These are phyloP conservation scores for Xyrichtys novacula DNA, from an alignment of 2,797 vertebrate species.

Conservation along the genomic window DNA sequence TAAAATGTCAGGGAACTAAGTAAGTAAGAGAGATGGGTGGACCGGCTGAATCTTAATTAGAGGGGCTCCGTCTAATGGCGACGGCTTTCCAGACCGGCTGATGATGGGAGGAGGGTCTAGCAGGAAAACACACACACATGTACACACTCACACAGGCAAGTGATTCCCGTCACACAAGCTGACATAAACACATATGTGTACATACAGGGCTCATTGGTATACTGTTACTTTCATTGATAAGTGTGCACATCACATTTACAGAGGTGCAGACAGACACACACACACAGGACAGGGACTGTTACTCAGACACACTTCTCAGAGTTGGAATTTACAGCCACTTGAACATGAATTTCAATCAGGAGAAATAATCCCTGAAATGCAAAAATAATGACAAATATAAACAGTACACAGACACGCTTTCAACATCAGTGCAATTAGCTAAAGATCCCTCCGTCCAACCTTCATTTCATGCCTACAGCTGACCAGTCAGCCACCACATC, in stretches of 20 bases:
- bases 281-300: neutral
- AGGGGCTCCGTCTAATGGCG: constrained; percentile 82
- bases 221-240: constrained; percentile 31
- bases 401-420: constrained; percentile 28
- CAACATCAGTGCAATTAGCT: constrained; percentile 87
- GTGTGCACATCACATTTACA: constrained; percentile 5
- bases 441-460: constrained; percentile 67
- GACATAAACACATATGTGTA: constrained; percentile 36
- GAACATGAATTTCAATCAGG: neutral
- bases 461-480: constrained; percentile 80
- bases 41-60: constrained; percentile 88
- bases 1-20: constrained; percentile 90
- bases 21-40: constrained; percentile 87
- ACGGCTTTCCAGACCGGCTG: constrained; percentile 48
- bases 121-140: constrained; percentile 30
- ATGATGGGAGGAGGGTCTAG: constrained; percentile 48
- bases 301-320: constrained; percentile 6
- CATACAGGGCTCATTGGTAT: constrained; percentile 20
- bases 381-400: neutral
- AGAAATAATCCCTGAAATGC: constrained; percentile 6
- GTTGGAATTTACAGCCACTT: neutral
- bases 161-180: constrained; percentile 10
- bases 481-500: constrained; percentile 92
- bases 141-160: neutral
- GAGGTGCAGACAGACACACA: neutral